A percentile compares a stretch with the other conserved stretches of the same genome.
These are phyloP conservation scores for Ancistrus triradiatus DNA, from an alignment of 2,113 vertebrate species.

Conservation along the genomic window DNA sequence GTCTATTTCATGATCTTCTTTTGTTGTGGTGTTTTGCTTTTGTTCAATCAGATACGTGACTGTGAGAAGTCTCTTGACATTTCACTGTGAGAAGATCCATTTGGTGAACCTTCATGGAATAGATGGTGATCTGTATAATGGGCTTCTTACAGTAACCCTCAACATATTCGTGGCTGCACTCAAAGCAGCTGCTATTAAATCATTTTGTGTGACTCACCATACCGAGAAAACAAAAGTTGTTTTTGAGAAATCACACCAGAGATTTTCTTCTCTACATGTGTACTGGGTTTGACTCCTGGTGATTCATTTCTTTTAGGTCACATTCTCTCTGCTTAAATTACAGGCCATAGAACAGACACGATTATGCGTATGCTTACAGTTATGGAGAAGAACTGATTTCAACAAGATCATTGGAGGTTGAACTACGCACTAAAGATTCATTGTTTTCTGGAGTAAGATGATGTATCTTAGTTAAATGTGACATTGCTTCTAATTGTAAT, in stretches of 20 bases:
- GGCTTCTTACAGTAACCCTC: constrained; percentile 1
- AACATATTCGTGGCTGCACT: constrained; percentile 9
- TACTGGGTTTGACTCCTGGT: constrained; percentile 2
- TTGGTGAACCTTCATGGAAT: background rate
- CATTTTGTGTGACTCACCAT: constrained; percentile 18
- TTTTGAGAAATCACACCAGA: constrained; percentile 16
- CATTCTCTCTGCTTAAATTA: background rate
- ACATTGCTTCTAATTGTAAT: no score
- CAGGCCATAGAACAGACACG: background rate
- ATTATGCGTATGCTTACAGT: no score
- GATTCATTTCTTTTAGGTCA: background rate
- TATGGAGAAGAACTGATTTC: no score
- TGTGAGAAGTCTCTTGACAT: constrained; percentile 30
- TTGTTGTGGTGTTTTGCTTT: constrained; percentile 16
- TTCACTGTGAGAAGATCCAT: constrained; percentile 18
- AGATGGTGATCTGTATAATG: constrained; percentile 15
- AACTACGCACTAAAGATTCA: no score
- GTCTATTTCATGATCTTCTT: background rate
- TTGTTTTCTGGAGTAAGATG: no score
- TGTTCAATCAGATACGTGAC: background rate
- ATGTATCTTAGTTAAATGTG: no score
- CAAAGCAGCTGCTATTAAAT: constrained; percentile 22
- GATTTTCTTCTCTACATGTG: constrained; percentile 3
- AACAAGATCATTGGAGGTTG: no score
- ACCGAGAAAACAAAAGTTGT: constrained; percentile 5